A percentile compares a stretch with the other conserved stretches of the same genome.
Evolutionary conservation across 2,797 vertebrate genomes (phyloP).

Genomic region (Malacoctenus gilli): DNA sequence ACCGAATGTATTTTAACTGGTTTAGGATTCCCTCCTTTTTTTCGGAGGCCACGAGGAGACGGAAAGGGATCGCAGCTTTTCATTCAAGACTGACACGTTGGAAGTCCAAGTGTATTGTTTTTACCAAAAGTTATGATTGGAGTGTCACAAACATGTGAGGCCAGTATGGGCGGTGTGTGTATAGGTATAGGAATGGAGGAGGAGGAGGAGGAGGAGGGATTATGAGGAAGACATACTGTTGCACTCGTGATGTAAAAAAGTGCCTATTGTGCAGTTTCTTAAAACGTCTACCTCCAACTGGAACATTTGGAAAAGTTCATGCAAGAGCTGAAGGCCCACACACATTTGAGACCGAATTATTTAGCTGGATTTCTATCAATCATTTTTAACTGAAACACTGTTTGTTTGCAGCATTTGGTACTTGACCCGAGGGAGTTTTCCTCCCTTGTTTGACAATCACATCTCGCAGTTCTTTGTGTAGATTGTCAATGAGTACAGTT

Average conservation of each 20-base stretch:
- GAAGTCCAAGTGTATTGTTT: no score
- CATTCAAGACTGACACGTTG: no score
- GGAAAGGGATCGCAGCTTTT: conserved; percentile 5
- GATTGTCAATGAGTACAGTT: no score
- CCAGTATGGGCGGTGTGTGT: no score
- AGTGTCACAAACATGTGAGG: no score
- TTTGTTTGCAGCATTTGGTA: no score
- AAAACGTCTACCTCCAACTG: conserved; percentile 65
- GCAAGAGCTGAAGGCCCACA: neutral
- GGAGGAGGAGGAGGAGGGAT: conserved; percentile 3
- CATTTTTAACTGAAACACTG: no score
- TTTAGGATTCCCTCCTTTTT: conserved; percentile 6
- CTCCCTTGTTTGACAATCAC: no score
- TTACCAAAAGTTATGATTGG: no score
- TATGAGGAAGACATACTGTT: conserved; percentile 17
- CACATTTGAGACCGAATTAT: neutral
- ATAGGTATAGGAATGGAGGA: conserved; percentile 37
- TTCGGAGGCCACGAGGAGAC: neutral
- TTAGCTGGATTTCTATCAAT: no score
- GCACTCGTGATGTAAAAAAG: conserved; percentile 37
- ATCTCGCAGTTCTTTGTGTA: no score
- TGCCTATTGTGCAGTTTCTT: conserved; percentile 58
- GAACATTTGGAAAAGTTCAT: conserved; percentile 10
- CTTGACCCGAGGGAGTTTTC: no score
- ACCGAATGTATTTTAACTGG: conserved; percentile 25